Percentiles rank a stretch among this genome's conserved stretches.
Conservation (phyloP, 2,113 vertebrate genomes). For the Taxidea taxus region DNA sequence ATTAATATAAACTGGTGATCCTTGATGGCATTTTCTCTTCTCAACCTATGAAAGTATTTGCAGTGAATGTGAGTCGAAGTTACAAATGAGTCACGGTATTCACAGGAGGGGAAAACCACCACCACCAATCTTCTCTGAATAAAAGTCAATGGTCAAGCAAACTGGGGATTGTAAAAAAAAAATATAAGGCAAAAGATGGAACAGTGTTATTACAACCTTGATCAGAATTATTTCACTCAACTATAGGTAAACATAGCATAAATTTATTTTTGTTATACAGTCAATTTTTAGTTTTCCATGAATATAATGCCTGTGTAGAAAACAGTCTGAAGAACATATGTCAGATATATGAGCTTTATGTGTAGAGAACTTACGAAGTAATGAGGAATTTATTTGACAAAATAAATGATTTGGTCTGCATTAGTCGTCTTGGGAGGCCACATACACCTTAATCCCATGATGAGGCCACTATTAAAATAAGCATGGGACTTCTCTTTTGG, state of each 20-base stretch:
- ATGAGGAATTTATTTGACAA: background rate
- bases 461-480: background rate
- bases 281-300: background rate
- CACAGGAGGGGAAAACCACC: background rate
- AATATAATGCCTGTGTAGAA: background rate
- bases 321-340: background rate
- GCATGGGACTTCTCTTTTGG: background rate
- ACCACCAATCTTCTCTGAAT: background rate
- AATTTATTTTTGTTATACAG: background rate
- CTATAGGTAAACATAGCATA: background rate
- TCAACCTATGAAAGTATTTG: background rate
- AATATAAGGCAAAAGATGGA: background rate
- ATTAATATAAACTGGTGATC: background rate
- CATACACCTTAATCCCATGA: background rate
- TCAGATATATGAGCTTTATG: background rate
- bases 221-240: background rate
- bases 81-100: background rate
- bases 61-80: background rate
- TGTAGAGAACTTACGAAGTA: background rate
- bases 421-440: background rate
- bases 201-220: background rate
- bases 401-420: background rate
- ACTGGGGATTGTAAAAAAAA: background rate
- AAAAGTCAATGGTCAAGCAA: background rate
- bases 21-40: constrained; percentile 28